Base-by-base conservation (phyloP, 2,113 vertebrate genomes). In the Hoplias malabaricus region DNA sequence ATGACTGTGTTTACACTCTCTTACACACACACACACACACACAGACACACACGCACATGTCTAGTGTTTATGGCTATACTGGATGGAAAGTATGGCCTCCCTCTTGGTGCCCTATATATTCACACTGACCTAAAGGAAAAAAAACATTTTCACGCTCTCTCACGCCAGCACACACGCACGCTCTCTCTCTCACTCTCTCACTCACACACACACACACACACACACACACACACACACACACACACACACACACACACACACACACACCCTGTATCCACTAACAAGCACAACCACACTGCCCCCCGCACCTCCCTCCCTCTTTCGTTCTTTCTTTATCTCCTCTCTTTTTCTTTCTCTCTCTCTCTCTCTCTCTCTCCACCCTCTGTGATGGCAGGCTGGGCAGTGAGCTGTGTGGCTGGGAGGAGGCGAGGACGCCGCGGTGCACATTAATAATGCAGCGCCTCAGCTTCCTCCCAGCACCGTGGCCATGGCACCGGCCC, bases 381-480 rank as follows among this genome's bases (percentile, higher is more conserved):
- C 88, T 83, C 84, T 88, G 82, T 90, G 90, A 90, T 89, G 88
- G 90, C 91, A 92, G 90, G 91, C 90, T 88, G 90, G 90, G 90
- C 90, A 90, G 89, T 90, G 90, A 91, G 90, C 89, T 90, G 90
- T 91, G 91, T 85, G 90, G 89, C 88, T 90, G 88, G 87, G 91
- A 91, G 91, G 92, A 92, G 90, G 89, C 89, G 88, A 90, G 92
- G 91, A 92, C 89, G 89, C 90, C 89, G 89, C 87, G 90, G 91
- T 89, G 87, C 92, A 92, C 92, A 93, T 93, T 93, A 93, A 93
- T 93, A 93, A 93, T 93, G 92, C 90, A 93, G 90, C 89, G 90
- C 89, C 92, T 90, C 87, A 90, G 91, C 90, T 87, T 84, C 89
- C 88, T 87, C 87, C 85, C 88, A 91, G 92, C 86, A 88, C 90